phyloP scores from a whole-genome alignment of 2,113 vertebrate species.

The Urocolius indicus region DNA sequence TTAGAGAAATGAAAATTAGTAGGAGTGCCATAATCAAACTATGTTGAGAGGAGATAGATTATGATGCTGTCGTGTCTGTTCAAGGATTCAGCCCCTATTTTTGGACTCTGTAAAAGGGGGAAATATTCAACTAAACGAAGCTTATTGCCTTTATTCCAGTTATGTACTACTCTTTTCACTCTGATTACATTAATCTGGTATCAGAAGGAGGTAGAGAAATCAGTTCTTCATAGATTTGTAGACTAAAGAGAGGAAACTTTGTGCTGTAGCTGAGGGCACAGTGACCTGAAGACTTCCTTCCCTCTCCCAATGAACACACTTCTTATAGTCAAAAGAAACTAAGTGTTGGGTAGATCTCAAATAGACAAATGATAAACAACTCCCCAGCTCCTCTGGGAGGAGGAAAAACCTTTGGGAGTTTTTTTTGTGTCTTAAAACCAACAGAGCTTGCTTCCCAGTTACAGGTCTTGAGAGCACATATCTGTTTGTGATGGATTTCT shows the following conservation, averaged over 20 bases:
- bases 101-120: background rate
- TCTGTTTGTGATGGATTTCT: background rate
- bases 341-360: background rate
- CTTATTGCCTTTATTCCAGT: background rate
- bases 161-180: background rate
- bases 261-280: background rate
- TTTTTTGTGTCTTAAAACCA: background rate
- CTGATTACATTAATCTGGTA: background rate
- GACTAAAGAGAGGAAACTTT: background rate
- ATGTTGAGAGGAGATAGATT: fast-evolving
- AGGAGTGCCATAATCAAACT: background rate
- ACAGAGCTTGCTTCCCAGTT: background rate
- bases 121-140: background rate
- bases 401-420: background rate
- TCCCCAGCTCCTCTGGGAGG: background rate
- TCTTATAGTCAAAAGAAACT: background rate
- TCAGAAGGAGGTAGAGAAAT: background rate
- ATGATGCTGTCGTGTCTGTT: background rate
- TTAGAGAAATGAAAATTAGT: background rate
- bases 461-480: background rate
- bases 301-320: background rate
- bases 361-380: background rate
- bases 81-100: background rate
- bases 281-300: slow-evolving; percentile 18
- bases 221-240: background rate